Percentiles rank a stretch among this genome's conserved stretches.
phyloP scores from a whole-genome alignment of 1,140 invertebrate species.

The Penaeus japonicus region DNA sequence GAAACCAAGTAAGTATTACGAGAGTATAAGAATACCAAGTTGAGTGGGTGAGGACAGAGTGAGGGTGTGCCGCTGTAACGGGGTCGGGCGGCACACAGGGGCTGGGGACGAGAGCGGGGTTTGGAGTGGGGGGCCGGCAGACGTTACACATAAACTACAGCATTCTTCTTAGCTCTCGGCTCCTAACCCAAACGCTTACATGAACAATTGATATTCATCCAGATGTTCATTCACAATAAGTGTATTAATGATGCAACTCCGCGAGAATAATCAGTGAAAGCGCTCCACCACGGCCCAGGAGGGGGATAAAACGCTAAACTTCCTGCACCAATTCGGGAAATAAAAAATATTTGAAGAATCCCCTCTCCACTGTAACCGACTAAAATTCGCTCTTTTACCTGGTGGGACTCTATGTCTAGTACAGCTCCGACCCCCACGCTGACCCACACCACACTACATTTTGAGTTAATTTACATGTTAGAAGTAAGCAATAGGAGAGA shows the following conservation, averaged over 20 bases:
- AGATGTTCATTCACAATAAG: conserved; percentile 43
- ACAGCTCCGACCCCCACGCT: conserved; percentile 19
- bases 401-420: conserved; percentile 29
- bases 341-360: conserved; percentile 57
- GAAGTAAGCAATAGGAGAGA: not conserved
- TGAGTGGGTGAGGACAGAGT: not conserved
- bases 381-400: conserved; percentile 35
- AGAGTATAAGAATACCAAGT: conserved; percentile 9
- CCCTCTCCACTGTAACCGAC: conserved; percentile 46
- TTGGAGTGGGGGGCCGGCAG: conserved; percentile 55
- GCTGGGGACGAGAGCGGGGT: conserved; percentile 54
- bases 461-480: conserved; percentile 8
- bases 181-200: conserved; percentile 57
- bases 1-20: not conserved
- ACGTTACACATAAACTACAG: conserved; percentile 58
- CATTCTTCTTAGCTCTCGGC: conserved; percentile 57
- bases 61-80: conserved; percentile 39
- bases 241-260: conserved; percentile 21
- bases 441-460: conserved; percentile 11
- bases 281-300: no score
- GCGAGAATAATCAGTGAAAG: no score
- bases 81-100: conserved; percentile 44
- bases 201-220: conserved; percentile 56
- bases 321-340: conserved; percentile 54
- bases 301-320: conserved; percentile 42